Base-by-base conservation (phyloP, 2,113 vertebrate genomes). In the Bagarius yarrelli region DNA sequence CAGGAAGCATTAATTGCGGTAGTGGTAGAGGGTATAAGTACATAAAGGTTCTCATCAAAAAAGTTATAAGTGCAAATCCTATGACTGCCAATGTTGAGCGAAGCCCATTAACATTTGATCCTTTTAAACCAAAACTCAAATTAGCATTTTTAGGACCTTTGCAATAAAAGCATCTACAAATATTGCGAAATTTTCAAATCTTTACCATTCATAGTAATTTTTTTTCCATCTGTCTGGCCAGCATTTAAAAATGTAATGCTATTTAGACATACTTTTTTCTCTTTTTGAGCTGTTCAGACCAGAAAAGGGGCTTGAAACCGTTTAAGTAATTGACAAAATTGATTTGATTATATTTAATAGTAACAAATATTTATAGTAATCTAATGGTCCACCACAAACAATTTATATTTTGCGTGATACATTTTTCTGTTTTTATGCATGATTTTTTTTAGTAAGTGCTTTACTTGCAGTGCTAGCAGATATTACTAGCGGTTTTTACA, bases 281-380 rank as follows among this genome's bases (percentile, higher is more conserved):
- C 23, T 52, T 16, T 70, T 70, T 52, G n/a, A n/a, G 13, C 36
- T 47, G 5, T 71, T 66, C 3, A 13, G 19, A 23, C 18, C 19
- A 40, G 19, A 14, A 47, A 70, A 70, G 25, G 16, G 14, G 13
- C 40, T 70, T 52, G 47, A 52, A 25, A 40, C 1, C 34, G 16
- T 13, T 50, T 2, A 3, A 50, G 12, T 47, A 69, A 15, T 5
- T 44, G 12, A 67, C n/a, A 8, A 69, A 27, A n/a, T 30, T 52
- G 19, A 52, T 50, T 50, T 18, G 15, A 52, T 11, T 1, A 47
- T 52, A 52, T 52, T 30, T 13, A 52, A 2, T 30, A 3, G 25
- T 73, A 55, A 73, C 2, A 3, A 19, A 55, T 55, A 12, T 73
- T 73, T 73, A 73, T 55, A 19, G 27, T 71, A 50, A 71, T 71